Conservation (phyloP, 2,113 vertebrate genomes). For the Solenodon paradoxus region DNA sequence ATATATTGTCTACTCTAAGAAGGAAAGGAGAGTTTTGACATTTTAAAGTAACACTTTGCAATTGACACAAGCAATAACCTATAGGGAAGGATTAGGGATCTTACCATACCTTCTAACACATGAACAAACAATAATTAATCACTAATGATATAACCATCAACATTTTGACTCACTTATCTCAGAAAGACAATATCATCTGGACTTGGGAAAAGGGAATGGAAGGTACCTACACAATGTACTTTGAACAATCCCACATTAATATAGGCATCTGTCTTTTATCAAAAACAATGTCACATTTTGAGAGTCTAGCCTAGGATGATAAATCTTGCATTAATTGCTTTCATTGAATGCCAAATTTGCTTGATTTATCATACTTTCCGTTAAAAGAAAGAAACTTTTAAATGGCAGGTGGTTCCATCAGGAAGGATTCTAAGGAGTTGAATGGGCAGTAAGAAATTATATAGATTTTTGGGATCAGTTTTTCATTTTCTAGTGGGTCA, state of each 20-base stretch:
- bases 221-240: not conserved
- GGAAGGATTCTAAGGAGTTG: not conserved
- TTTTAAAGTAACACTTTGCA: not conserved
- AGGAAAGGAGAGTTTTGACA: not conserved
- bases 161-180: not conserved
- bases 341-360: not conserved
- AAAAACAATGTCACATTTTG: not conserved
- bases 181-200: not conserved
- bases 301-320: not conserved
- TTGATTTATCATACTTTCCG: not conserved
- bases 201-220: not conserved
- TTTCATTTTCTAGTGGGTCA: not conserved
- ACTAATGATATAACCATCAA: not conserved
- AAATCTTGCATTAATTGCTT: not conserved
- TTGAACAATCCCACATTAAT: not conserved
- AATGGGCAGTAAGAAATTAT: not conserved
- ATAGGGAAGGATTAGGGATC: not conserved
- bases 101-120: not conserved
- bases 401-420: not conserved
- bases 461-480: not conserved
- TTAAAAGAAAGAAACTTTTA: not conserved
- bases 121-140: not conserved
- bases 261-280: not conserved
- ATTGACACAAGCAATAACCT: not conserved
- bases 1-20: not conserved